These are phyloP conservation scores for Andricus quercusramuli DNA, from an alignment of 2,888 invertebrate genomes.

Conservation along the genomic window DNA sequence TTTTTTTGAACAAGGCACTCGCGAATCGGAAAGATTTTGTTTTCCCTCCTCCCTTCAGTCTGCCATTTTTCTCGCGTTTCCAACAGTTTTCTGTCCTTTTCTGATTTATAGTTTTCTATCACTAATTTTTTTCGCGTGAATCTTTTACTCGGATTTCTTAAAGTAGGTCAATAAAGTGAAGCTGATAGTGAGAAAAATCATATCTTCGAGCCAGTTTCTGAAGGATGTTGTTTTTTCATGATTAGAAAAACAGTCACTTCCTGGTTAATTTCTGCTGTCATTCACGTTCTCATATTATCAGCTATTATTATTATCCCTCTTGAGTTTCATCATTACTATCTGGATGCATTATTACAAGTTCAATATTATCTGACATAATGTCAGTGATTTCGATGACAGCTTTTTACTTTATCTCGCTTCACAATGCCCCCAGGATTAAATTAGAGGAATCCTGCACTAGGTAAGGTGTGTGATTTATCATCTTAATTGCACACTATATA, in stretches of 20 bases:
- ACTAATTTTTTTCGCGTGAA: neutral
- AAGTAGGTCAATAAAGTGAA: neutral
- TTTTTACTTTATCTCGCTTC: neutral
- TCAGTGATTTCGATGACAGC: neutral
- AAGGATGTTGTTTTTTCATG: neutral
- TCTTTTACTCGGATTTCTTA: neutral
- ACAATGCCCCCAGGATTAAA: neutral
- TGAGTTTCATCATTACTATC: neutral
- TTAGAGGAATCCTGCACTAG: neutral
- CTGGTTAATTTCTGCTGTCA: neutral
- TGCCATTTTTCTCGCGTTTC: slow-evolving; percentile 20
- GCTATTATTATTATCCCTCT: neutral
- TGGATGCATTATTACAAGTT: neutral
- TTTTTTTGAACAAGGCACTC: slow-evolving; percentile 25
- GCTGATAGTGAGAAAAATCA: neutral
- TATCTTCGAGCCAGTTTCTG: neutral
- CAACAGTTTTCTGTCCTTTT: slow-evolving; percentile 12
- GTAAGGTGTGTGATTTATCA: neutral
- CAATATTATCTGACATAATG: neutral
- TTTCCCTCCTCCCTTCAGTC: slow-evolving; percentile 20
- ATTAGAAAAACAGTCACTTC: neutral
- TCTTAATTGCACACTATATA: neutral
- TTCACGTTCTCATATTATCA: neutral
- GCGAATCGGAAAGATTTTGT: neutral
- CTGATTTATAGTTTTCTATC: neutral